phyloP scores from a whole-genome alignment of 2,113 vertebrate species.

The Erpornis zantholeuca region DNA sequence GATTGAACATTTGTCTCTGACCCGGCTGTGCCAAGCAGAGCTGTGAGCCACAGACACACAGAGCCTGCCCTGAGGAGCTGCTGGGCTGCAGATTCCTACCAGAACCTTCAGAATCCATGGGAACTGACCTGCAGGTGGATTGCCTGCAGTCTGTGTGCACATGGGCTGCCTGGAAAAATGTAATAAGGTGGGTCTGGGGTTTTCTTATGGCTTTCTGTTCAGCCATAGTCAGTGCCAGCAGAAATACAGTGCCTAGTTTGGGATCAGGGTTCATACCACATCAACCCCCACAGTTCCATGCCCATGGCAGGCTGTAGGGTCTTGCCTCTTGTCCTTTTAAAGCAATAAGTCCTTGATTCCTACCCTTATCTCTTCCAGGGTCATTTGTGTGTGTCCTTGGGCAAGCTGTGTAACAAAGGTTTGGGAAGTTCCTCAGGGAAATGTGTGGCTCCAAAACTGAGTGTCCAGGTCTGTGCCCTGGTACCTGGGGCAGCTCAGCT shows the following conservation, averaged over 20 bases:
- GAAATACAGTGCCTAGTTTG: not conserved
- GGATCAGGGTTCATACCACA: fast-evolving
- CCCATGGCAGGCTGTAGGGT: fast-evolving
- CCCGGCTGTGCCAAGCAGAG: fast-evolving
- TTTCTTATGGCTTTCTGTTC: not conserved
- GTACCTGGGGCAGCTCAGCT: not conserved
- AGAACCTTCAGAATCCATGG: fast-evolving
- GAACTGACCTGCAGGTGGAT: not conserved
- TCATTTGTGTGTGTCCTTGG: not conserved
- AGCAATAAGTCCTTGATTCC: not conserved
- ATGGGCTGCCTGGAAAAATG: not conserved
- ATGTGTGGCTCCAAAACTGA: fast-evolving
- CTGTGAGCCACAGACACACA: not conserved
- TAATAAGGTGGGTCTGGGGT: fast-evolving
- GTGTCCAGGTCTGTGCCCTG: not conserved
- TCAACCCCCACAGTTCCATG: fast-evolving
- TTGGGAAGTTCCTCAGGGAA: not conserved
- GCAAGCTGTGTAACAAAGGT: not conserved
- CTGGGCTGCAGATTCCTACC: not conserved
- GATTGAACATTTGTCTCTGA: fast-evolving
- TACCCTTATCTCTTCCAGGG: fast-evolving
- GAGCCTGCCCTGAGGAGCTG: not conserved
- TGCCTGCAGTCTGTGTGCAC: fast-evolving
- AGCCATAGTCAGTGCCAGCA: not conserved
- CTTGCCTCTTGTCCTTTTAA: not conserved